phyloP scores from a whole-genome alignment of 92 coral and sea anemone genomes.

The Palythoa grandis region DNA sequence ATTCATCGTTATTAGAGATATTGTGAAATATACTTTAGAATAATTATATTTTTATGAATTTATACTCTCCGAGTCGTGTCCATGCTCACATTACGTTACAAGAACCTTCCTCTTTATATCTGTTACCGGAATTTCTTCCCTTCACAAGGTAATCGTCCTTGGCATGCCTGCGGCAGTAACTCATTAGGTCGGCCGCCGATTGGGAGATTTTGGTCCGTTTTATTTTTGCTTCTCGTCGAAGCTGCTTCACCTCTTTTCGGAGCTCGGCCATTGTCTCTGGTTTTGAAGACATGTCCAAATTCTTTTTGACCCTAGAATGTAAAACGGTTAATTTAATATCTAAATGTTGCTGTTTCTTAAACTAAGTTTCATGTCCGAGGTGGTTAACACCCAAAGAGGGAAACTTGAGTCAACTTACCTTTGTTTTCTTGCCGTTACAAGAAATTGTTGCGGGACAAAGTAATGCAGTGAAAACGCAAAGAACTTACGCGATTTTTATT shows the following conservation, averaged over 20 bases:
- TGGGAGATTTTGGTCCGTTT: slow-evolving; percentile 5
- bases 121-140: slow-evolving; percentile 15
- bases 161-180: slow-evolving; percentile 34
- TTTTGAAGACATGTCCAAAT: slow-evolving; percentile 2
- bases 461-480: too few species aligned
- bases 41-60: not conserved
- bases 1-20: too few species aligned
- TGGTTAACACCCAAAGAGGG: not conserved
- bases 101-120: slow-evolving; percentile 9
- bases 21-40: too few species aligned
- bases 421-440: not conserved
- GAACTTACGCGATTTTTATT: too few species aligned
- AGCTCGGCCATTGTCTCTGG: slow-evolving; percentile 25
- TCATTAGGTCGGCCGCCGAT: slow-evolving; percentile 10
- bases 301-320: not conserved
- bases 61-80: not conserved
- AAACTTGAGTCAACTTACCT: not conserved
- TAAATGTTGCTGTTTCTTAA: not conserved
- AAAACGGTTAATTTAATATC: not conserved
- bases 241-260: slow-evolving; percentile 19
- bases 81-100: slow-evolving; percentile 1
- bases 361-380: not conserved
- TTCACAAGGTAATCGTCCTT: slow-evolving; percentile 13
- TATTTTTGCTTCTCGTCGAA: slow-evolving; percentile 13
- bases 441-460: too few species aligned